Percentiles rank a stretch among this genome's conserved stretches.
Evolutionary conservation across 1,140 invertebrate genomes (phyloP).

Genomic region (Neoseiulus cucumeris): DNA sequence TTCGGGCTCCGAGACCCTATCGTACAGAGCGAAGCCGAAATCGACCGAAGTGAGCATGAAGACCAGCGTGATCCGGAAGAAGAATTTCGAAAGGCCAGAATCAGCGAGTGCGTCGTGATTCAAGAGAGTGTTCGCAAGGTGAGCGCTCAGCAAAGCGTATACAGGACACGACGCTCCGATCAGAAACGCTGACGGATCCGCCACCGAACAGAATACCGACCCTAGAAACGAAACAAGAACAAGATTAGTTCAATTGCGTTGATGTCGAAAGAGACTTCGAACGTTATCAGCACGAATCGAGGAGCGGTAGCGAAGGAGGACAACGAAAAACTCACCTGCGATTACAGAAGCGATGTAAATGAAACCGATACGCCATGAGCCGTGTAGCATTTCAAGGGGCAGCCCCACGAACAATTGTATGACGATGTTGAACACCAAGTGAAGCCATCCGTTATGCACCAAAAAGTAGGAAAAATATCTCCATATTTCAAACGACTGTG

Average conservation of each 20-base stretch:
- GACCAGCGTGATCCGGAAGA: constrained; percentile 2
- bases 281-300: background rate
- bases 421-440: constrained; percentile 78
- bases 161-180: constrained; percentile 77
- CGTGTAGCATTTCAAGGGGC: constrained; percentile 92
- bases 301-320: too few relatives aligned
- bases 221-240: constrained; percentile 24
- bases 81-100: constrained; percentile 51
- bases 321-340: constrained; percentile 31
- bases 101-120: constrained; percentile 87
- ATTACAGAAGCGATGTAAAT: constrained; percentile 84
- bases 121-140: constrained; percentile 77
- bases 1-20: constrained; percentile 37
- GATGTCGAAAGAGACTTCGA: background rate
- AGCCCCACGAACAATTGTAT: constrained; percentile 75
- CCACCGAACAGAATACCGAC: constrained; percentile 76
- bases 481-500: constrained; percentile 7
- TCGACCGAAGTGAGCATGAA: constrained; percentile 46
- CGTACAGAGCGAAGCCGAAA: constrained; percentile 81
- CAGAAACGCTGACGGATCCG: constrained; percentile 75
- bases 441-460: constrained; percentile 43
- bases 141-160: constrained; percentile 77
- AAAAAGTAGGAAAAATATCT: constrained; percentile 11
- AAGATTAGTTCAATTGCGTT: background rate
- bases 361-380: constrained; percentile 59